Evolutionary conservation across 2,113 vertebrate genomes (phyloP).

Genomic region (Leucoraja erinaceus): DNA sequence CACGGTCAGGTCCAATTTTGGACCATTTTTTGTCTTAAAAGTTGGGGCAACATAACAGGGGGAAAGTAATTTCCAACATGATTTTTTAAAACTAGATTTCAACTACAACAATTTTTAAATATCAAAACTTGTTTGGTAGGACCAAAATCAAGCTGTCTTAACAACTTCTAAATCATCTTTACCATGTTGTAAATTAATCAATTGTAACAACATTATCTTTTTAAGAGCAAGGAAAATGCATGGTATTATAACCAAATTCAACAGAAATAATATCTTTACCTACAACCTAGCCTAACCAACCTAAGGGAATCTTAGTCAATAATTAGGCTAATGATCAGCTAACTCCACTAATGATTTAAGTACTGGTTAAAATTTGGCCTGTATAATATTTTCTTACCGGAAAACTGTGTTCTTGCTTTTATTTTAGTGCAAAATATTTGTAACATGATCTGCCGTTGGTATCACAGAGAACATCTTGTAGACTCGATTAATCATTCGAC

Average conservation of each 20-base stretch:
- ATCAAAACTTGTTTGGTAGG: not conserved
- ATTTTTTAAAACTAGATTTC: not conserved
- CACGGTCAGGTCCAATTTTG: not conserved
- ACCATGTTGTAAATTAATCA: not conserved
- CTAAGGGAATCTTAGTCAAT: not conserved
- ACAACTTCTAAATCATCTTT: not conserved
- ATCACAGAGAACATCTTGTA: not conserved
- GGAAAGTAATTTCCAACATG: not conserved
- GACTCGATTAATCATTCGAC: not conserved
- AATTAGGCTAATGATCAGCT: not conserved
- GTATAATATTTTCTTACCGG: not conserved
- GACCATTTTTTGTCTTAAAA: not conserved
- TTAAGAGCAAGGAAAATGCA: not conserved
- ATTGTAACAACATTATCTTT: not conserved
- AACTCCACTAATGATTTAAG: not conserved
- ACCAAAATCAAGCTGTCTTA: not conserved
- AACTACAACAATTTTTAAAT: not conserved
- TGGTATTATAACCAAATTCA: not conserved
- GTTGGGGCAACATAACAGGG: not conserved
- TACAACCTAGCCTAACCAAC: not conserved
- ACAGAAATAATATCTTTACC: not conserved
- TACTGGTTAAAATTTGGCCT: not conserved
- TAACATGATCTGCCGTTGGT: not conserved
- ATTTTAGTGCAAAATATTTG: not conserved
- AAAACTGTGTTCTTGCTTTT: not conserved